Evolutionary conservation across 92 coral and sea anemone species (phyloP).

Genomic region (Scolanthus callimorphus): DNA sequence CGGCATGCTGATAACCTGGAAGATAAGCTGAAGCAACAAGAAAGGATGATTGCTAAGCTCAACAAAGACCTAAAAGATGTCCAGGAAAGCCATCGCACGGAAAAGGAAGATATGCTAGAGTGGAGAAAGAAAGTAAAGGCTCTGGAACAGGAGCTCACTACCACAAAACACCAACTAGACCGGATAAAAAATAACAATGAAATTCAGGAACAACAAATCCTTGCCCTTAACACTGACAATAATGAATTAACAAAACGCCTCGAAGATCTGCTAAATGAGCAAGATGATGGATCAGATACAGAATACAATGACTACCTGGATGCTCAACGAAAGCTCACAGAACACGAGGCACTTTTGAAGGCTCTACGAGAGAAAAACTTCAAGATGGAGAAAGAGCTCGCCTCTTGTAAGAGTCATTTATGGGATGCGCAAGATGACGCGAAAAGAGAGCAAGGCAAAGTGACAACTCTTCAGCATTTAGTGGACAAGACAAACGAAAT

Average conservation of each 20-base stretch:
- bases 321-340: slow-evolving; percentile 33
- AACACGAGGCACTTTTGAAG: slow-evolving; percentile 56
- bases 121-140: slow-evolving; percentile 65
- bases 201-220: slow-evolving; percentile 42
- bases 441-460: slow-evolving; percentile 47
- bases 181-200: slow-evolving; percentile 43
- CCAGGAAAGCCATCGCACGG: slow-evolving; percentile 60
- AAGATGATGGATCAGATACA: slow-evolving; percentile 36
- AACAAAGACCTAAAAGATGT: slow-evolving; percentile 50
- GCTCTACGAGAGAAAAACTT: slow-evolving; percentile 38
- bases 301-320: slow-evolving; percentile 38
- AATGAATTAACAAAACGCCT: slow-evolving; percentile 49
- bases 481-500: slow-evolving; percentile 56
- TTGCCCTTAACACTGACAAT: slow-evolving; percentile 58
- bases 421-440: slow-evolving; percentile 73
- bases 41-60: slow-evolving; percentile 52
- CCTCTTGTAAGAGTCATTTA: slow-evolving; percentile 48
- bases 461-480: slow-evolving; percentile 46
- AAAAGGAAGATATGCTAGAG: slow-evolving; percentile 63
- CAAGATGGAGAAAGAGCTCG: slow-evolving; percentile 51
- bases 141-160: slow-evolving; percentile 66
- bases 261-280: slow-evolving; percentile 43
- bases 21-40: slow-evolving; percentile 51
- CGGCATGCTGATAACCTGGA: slow-evolving; percentile 53
- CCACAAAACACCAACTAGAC: slow-evolving; percentile 36